Evolutionary conservation across 2,888 invertebrate species (phyloP).

Genomic region (Idaea dimidiata): DNA sequence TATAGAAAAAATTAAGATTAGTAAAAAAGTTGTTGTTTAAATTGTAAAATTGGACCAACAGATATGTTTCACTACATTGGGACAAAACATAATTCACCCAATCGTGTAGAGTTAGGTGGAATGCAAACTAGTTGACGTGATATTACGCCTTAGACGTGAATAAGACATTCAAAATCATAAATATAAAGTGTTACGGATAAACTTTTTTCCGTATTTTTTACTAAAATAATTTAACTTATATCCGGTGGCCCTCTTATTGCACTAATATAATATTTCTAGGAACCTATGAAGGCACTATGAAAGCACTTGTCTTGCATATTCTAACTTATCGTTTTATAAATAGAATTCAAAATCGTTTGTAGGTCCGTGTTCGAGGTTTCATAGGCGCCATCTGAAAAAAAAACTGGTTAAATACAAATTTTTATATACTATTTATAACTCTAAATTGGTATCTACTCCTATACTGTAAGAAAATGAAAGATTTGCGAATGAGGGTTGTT

Average conservation of each 20-base stretch:
- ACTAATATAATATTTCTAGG: conserved; percentile 50
- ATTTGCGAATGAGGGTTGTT: too few species aligned
- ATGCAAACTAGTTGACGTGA: too few species aligned
- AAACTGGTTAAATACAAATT: neutral
- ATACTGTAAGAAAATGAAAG: too few species aligned
- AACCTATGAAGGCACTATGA: conserved; percentile 66
- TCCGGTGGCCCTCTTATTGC: conserved; percentile 42
- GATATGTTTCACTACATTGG: too few species aligned
- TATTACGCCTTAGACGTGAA: too few species aligned
- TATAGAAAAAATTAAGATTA: neutral
- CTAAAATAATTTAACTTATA: conserved; percentile 17
- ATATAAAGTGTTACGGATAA: too few species aligned
- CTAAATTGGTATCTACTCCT: neutral
- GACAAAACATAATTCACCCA: too few species aligned
- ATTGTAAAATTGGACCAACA: too few species aligned
- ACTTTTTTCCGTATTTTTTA: conserved; percentile 6
- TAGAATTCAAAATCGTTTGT: conserved; percentile 32
- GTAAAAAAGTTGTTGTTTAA: neutral
- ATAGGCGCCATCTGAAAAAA: conserved; percentile 22
- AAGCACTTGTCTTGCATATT: conserved; percentile 50
- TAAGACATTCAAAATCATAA: too few species aligned
- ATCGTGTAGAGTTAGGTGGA: too few species aligned
- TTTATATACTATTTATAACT: neutral
- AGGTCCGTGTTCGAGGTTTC: conserved; percentile 20
- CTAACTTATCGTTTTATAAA: conserved; percentile 29